A percentile compares a stretch with the other conserved stretches of the same genome.
phyloP scores from a whole-genome alignment of 2,888 invertebrate species.

The Bruchidius siliquastri region DNA sequence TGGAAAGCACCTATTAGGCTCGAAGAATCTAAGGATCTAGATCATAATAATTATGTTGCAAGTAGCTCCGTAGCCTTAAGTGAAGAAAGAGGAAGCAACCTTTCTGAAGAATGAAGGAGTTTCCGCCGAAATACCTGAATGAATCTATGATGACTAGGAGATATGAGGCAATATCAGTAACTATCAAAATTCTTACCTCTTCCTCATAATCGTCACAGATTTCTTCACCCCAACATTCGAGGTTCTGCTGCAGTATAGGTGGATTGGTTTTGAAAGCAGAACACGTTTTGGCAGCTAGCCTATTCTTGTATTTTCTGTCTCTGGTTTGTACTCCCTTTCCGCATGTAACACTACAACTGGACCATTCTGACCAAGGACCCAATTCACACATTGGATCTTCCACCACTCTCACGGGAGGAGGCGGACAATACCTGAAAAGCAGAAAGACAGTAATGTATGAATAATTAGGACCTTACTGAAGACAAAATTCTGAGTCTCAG shows the following conservation, averaged over 20 bases:
- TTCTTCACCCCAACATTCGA: conserved; percentile 45
- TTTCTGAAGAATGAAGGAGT: no score
- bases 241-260: conserved; percentile 49
- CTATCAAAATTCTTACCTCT: conserved; percentile 9
- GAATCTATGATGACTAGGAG: no score
- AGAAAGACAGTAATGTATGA: not conserved
- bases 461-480: no score
- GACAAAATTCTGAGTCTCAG: no score
- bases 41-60: no score
- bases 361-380: conserved; percentile 74
- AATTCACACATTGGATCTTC: conserved; percentile 61
- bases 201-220: conserved; percentile 35
- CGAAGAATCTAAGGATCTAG: no score
- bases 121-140: no score
- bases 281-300: conserved; percentile 62
- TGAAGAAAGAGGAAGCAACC: no score
- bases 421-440: conserved; percentile 29
- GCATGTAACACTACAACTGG: conserved; percentile 70
- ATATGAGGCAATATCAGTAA: no score
- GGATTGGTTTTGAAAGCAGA: conserved; percentile 47
- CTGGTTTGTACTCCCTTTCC: conserved; percentile 68
- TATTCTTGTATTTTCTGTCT: conserved; percentile 60
- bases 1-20: no score
- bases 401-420: conserved; percentile 38
- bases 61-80: no score